phyloP scores from a whole-genome alignment of 2,113 vertebrate genomes.

The Amia ocellicauda region DNA sequence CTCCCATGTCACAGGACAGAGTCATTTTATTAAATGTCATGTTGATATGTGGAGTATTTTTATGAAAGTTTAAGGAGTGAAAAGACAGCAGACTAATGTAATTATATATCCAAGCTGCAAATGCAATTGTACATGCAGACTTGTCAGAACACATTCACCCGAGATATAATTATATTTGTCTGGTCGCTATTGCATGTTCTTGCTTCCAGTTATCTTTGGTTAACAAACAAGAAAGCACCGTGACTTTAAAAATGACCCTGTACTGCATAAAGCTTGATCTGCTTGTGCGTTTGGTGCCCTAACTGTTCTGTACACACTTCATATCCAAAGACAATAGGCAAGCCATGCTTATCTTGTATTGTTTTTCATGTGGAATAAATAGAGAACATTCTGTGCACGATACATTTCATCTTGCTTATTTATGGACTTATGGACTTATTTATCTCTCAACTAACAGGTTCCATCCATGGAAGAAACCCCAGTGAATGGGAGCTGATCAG shows the following conservation, averaged over 20 bases:
- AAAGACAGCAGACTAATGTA: too few relatives aligned
- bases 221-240: background rate
- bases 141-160: too few relatives aligned
- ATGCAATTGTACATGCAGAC: too few relatives aligned
- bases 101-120: too few relatives aligned
- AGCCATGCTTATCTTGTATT: background rate
- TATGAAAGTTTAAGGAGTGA: too few relatives aligned
- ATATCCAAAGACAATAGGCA: background rate
- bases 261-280: background rate
- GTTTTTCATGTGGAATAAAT: background rate
- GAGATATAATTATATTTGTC: too few relatives aligned
- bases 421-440: too few relatives aligned
- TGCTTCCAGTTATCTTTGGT: too few relatives aligned
- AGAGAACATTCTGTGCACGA: background rate
- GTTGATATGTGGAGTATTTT: background rate
- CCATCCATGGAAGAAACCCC: slow-evolving; percentile 54
- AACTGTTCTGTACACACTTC: background rate
- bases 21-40: background rate
- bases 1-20: background rate
- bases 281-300: background rate
- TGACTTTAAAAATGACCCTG: background rate
- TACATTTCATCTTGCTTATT: background rate
- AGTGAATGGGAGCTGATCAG: slow-evolving; percentile 49
- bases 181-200: too few relatives aligned
- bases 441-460: background rate